Evolutionary conservation across 1,140 invertebrate genomes (phyloP).

Genomic region (Camponotus pennsylvanicus): DNA sequence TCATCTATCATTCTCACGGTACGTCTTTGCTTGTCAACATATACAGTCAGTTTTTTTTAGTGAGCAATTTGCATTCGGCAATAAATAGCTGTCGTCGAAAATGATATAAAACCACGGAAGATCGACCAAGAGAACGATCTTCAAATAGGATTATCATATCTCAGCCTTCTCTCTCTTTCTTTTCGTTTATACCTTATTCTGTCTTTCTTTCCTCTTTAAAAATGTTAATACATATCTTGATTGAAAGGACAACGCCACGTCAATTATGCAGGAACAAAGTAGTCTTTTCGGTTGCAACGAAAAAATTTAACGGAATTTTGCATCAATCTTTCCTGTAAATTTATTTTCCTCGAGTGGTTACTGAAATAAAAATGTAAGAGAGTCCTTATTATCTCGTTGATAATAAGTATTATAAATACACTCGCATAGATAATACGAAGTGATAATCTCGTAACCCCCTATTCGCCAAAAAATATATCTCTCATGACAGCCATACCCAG

Average conservation of each 20-base stretch:
- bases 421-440: background rate
- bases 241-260: background rate
- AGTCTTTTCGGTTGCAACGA: background rate
- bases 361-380: too few species aligned
- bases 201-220: background rate
- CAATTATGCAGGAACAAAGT: background rate
- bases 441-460: background rate
- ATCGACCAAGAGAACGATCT: conserved; percentile 28
- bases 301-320: background rate
- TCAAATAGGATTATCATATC: conserved; percentile 58
- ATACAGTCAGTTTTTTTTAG: conserved; percentile 53
- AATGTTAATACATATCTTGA: conserved; percentile 55
- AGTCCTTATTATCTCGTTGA: too few species aligned
- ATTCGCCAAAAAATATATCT: background rate
- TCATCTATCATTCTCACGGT: background rate
- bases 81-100: conserved; percentile 79
- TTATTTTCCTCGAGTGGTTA: background rate
- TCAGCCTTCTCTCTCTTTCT: conserved; percentile 1
- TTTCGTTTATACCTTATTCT: background rate
- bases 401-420: background rate
- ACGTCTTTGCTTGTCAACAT: background rate
- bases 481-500: background rate
- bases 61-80: conserved; percentile 77
- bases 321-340: too few species aligned
- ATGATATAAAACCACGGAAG: conserved; percentile 71